A percentile compares a stretch with the other conserved stretches of the same genome.
These are phyloP conservation scores for Sebastes diaconus DNA, from an alignment of 2,797 vertebrate species.

Conservation along the genomic window DNA sequence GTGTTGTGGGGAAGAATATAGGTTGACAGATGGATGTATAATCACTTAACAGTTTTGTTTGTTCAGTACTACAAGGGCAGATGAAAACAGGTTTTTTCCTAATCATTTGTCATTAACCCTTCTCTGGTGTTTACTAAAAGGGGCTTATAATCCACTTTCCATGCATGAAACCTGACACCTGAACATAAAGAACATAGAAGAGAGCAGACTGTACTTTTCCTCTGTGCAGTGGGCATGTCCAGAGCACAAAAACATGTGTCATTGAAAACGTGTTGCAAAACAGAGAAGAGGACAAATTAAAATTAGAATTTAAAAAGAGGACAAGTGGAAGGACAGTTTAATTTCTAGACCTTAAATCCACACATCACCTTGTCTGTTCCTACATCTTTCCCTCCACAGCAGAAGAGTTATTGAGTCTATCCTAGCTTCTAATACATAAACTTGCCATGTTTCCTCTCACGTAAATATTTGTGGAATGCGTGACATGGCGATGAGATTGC, in stretches of 20 bases:
- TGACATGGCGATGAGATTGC: slow-evolving; percentile 37
- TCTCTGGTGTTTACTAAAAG: not conserved
- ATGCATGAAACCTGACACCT: not conserved
- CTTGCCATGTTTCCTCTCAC: not conserved
- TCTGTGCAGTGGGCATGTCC: not conserved
- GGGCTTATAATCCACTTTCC: not conserved
- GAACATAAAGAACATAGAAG: not conserved
- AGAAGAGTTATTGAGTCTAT: not conserved
- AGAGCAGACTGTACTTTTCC: not conserved
- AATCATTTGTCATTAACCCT: not conserved
- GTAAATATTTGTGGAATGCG: slow-evolving; percentile 47
- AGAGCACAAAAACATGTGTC: not conserved
- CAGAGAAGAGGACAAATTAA: not conserved
- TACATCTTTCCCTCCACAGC: not conserved
- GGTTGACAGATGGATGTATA: not conserved
- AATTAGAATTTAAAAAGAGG: not conserved
- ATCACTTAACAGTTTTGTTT: not conserved
- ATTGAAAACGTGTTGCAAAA: not conserved
- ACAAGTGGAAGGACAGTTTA: not conserved
- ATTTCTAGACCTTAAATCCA: not conserved
- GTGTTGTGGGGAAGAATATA: not conserved
- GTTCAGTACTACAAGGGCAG: not conserved
- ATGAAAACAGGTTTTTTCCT: not conserved
- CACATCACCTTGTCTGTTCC: not conserved
- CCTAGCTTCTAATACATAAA: not conserved